Conservation (phyloP, 1,140 invertebrate species). For the Bombus balteatus region DNA sequence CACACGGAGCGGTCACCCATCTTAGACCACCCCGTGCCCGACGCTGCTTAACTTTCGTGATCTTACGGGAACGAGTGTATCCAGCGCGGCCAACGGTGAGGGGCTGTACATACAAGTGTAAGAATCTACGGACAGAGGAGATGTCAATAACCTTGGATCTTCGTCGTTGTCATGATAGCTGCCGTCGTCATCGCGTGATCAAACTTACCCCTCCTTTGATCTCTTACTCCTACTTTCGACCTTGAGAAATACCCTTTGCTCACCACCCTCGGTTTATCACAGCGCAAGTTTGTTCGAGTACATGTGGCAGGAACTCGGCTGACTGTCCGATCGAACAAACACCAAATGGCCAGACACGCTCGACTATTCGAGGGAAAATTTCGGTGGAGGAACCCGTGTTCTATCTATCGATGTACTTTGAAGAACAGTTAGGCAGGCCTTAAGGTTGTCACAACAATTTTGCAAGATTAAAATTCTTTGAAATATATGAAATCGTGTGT, state of each 20-base stretch:
- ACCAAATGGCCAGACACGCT: background rate
- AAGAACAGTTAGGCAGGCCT: background rate
- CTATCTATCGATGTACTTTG: background rate
- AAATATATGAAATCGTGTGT: background rate
- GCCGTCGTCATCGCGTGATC: slow-evolving; percentile 76
- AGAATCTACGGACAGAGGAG: slow-evolving; percentile 40
- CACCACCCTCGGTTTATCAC: slow-evolving; percentile 53
- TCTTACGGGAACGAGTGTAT: too few species aligned
- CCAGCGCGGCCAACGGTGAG: too few species aligned
- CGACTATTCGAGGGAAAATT: background rate
- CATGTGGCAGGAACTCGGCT: slow-evolving; percentile 18
- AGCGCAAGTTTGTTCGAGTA: slow-evolving; percentile 53
- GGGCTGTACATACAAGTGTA: background rate
- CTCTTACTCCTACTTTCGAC: slow-evolving; percentile 49
- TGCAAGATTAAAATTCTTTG: background rate
- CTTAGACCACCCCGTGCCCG: too few species aligned
- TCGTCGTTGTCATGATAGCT: slow-evolving; percentile 67
- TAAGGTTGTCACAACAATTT: background rate
- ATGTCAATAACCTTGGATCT: slow-evolving; percentile 76
- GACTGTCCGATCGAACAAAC: slow-evolving; percentile 45
- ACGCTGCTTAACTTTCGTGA: too few species aligned
- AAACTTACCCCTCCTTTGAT: slow-evolving; percentile 61
- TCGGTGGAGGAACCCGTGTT: background rate
- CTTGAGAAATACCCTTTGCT: slow-evolving; percentile 68
- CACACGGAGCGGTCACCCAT: too few species aligned